A percentile compares a stretch with the other conserved stretches of the same genome.
Conservation (phyloP, 2,113 vertebrate genomes). For the Brachionichthys hirsutus region DNA sequence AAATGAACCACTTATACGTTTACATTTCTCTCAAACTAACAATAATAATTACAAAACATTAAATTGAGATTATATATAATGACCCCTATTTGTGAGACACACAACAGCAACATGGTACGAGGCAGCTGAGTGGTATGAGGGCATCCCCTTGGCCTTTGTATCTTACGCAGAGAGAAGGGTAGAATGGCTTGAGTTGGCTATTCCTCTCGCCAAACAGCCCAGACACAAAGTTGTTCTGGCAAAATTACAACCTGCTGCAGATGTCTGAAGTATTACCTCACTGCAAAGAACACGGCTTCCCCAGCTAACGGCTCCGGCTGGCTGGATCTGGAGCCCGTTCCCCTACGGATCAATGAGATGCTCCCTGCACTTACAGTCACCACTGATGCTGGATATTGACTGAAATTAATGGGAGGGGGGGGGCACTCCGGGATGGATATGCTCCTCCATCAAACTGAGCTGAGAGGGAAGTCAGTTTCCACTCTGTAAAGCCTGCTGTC, state of each 20-base stretch:
- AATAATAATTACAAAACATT: too few relatives aligned
- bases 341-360: conserved; percentile 67
- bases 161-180: conserved; percentile 48
- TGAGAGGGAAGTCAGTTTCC: conserved; percentile 53
- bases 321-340: conserved; percentile 63
- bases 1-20: too few relatives aligned
- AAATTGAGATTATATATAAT: too few relatives aligned
- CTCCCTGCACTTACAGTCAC: conserved; percentile 60
- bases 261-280: conserved; percentile 76
- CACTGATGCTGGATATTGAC: conserved; percentile 42
- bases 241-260: conserved; percentile 77
- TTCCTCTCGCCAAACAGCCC: conserved; percentile 57
- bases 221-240: conserved; percentile 71
- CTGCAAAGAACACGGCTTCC: conserved; percentile 71
- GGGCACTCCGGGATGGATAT: not conserved
- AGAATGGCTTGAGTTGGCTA: conserved; percentile 60
- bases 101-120: too few relatives aligned
- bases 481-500: conserved; percentile 18
- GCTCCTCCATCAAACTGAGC: conserved; percentile 13
- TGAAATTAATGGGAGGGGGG: conserved; percentile 8
- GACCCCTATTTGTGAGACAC: too few relatives aligned
- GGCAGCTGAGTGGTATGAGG: conserved; percentile 39
- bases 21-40: too few relatives aligned
- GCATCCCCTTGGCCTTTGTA: conserved; percentile 66
- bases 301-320: conserved; percentile 67